Evolutionary conservation across 2,797 vertebrate genomes (phyloP), one percentile per base, ranked within the genome.

Genomic region (Monodelphis domestica): DNA sequence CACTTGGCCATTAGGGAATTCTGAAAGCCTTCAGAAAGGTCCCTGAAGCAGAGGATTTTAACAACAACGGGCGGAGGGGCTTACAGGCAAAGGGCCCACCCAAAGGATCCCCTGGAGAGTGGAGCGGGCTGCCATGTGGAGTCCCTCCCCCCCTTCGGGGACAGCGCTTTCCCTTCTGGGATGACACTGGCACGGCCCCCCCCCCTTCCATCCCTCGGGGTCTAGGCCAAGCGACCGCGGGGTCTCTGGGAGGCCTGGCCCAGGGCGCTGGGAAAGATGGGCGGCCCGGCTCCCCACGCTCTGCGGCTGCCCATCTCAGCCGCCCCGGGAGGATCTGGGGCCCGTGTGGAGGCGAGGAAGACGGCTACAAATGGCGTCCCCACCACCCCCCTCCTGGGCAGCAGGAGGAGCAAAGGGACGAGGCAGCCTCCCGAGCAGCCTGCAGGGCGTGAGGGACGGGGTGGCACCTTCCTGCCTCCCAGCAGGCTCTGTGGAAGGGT

Each of bases 361-460:
- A n/a, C 11, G 38, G n/a, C n/a, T n/a, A n/a, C n/a, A n/a, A n/a
- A n/a, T n/a, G n/a, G 1, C 50, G 14, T 28, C 90, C 4, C 24
- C 29, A 53, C 52, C n/a, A 57, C n/a, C 30, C 33, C 29, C 2
- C 0, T 0, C 11, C 7, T 0, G 21, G 5, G 55, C 57, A 21
- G 70, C 10, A 0, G 24, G 50, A 15, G 6, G 30, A 45, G 29
- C 4, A n/a, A n/a, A n/a, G n/a, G n/a, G n/a, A n/a, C n/a, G 38
- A 10, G 38, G 4, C 1, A 0, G 4, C 0, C 10, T 15, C 1
- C 30, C n/a, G n/a, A n/a, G n/a, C n/a, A n/a, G n/a, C n/a, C n/a
- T n/a, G 12, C 14, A n/a, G n/a, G n/a, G n/a, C n/a, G n/a, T n/a
- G n/a, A n/a, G n/a, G n/a, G n/a, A n/a, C n/a, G n/a, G n/a, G n/a